Conservation (phyloP, 2,797 vertebrate genomes). For the Acrocephalus scirpaceus region DNA sequence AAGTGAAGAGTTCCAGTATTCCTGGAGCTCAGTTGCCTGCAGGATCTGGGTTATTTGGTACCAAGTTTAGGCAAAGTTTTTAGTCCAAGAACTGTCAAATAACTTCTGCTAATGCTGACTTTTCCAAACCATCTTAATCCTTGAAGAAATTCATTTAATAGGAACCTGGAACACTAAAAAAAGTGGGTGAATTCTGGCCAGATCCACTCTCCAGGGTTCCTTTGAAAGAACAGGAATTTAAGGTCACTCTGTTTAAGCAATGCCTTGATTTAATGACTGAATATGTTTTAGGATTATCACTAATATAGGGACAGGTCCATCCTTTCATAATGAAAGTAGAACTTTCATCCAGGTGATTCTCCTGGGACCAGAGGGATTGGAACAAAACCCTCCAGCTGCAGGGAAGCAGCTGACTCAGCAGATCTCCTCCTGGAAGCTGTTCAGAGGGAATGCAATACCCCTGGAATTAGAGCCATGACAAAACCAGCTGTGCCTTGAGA, state of each 20-base stretch:
- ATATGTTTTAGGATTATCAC: not conserved
- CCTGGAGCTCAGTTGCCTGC: not conserved
- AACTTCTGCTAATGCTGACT: not conserved
- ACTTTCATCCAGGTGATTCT: not conserved
- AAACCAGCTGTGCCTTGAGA: conserved; percentile 27
- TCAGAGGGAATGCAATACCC: conserved; percentile 2
- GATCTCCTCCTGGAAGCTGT: not conserved
- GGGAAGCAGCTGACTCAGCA: conserved; percentile 47
- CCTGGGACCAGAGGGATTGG: not conserved
- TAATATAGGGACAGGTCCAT: not conserved
- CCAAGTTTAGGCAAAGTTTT: not conserved
- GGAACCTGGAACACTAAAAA: not conserved
- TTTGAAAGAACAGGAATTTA: not conserved
- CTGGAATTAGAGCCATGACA: conserved; percentile 9
- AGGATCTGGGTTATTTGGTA: not conserved
- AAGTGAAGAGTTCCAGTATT: not conserved
- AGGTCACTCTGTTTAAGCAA: not conserved
- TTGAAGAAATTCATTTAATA: not conserved
- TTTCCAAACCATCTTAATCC: not conserved
- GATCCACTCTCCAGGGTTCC: not conserved
- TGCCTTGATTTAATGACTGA: not conserved
- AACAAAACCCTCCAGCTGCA: not conserved
- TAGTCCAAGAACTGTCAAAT: not conserved
- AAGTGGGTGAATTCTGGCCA: not conserved
- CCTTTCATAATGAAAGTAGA: not conserved